Base-by-base conservation (phyloP, 2,113 vertebrate genomes). In the Atlantisia rogersi region DNA sequence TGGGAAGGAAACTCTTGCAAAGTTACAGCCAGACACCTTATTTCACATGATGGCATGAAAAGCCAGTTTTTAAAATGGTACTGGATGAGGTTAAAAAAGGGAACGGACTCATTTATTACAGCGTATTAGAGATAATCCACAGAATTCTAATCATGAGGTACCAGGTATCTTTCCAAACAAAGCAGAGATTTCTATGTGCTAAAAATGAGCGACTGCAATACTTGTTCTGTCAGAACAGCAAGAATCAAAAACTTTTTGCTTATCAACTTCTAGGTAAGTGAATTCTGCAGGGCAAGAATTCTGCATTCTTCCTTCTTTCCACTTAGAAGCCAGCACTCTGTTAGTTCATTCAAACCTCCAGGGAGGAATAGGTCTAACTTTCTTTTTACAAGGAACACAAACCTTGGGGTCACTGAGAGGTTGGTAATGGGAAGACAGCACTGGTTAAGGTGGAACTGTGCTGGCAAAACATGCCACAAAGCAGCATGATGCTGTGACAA, bases 271-370 rank as follows among this genome's bases (percentile, higher is more conserved):
- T 39, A 92, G 16, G 37, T 46, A 62, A 60, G 14, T 22, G 40
- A 94, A 82, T 94, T 86, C 58, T 75, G 53, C 68, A 86, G 76
- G 52, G 71, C 79, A 81, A 64, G 69, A 35, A 39, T 86, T 82
- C 63, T 73, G 22, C 22, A 6, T 90, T 70, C 76, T 90, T 71
- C 76, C 40, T 92, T 82, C 82, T 65, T 71, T 74, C 71, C 68
- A 50, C 67, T 85, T 60, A 75, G 68, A 95, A 70, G 39, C 53
- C 81, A 79, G 63, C 50, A 62, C 59, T 79, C 44, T 39, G 21
- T 68, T 48, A 71, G 62, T 39, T 92, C 77, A 82, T 65, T 78
- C 56, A 76, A 75, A 60, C 53, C 67, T 95, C 88, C 22, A 40
- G 46, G 90, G 56, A 71, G 35, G 56, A 75, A 44, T 0, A 77